phyloP scores from a whole-genome alignment of 1,140 invertebrate genomes.

The Oreohelix idahoensis region DNA sequence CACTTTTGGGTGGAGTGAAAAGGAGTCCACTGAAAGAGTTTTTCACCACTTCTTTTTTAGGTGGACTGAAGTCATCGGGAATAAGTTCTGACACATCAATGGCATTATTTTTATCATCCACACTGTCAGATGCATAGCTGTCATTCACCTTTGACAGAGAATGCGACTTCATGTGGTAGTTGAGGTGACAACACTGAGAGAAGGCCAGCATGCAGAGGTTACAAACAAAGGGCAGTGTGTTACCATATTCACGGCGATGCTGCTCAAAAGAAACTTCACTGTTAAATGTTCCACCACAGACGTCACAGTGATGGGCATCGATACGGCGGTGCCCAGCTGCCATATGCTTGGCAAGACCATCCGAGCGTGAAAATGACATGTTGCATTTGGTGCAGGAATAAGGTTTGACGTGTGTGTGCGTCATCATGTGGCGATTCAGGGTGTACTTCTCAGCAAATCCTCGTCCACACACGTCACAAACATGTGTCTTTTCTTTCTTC shows the following conservation, averaged over 20 bases:
- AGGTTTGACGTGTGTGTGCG: conserved; percentile 34
- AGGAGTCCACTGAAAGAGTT: not conserved
- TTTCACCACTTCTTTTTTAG: conserved; percentile 10
- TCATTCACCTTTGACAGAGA: conserved; percentile 35
- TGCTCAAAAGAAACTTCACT: conserved; percentile 39
- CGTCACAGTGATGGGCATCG: conserved; percentile 40
- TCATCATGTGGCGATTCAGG: conserved; percentile 39
- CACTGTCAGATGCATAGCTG: not conserved
- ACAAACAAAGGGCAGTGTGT: conserved; percentile 38
- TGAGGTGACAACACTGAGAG: conserved; percentile 41
- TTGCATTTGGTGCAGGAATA: conserved; percentile 39
- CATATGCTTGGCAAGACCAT: conserved; percentile 40
- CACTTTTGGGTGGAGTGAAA: not conserved
- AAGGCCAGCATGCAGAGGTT: conserved; percentile 41
- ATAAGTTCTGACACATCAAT: conserved; percentile 37
- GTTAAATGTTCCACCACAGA: conserved; percentile 39
- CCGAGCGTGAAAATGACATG: conserved; percentile 34
- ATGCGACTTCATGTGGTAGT: conserved; percentile 41
- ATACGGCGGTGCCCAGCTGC: conserved; percentile 30
- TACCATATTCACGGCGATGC: conserved; percentile 34
- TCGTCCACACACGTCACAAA: conserved; percentile 33
- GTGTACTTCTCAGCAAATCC: conserved; percentile 41
- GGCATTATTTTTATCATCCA: conserved; percentile 29
- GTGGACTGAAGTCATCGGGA: conserved; percentile 35
- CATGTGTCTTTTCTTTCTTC: conserved; percentile 40